Base-by-base conservation (phyloP, 2,113 vertebrate species). In the Coracopsis vasa region DNA sequence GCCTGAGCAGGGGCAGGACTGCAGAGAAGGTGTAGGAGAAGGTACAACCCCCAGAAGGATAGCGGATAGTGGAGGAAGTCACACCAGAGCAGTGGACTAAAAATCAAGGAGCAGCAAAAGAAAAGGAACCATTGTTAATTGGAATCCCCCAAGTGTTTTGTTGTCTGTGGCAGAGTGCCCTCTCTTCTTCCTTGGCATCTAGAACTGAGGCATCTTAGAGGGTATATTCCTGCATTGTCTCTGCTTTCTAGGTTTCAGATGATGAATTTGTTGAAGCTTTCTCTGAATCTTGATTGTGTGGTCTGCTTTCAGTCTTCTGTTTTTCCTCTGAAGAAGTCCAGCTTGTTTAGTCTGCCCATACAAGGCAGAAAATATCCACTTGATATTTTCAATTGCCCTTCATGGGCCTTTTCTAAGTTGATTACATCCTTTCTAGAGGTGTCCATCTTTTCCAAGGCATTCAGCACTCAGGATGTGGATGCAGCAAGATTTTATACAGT, bases 161-260 rank as follows among this genome's bases (percentile, higher is more conserved):
- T 42, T 19, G 23, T 2, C 17, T 0, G 0, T 56, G 35, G 18
- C 4, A 29, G 17, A 29, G 35, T 48, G 31, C 8, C n/a, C 11
- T 51, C n/a, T 6, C 3, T 81, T 27, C 29, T 60, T 88, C 7
- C 11, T 87, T 28, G 58, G 19, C n/a, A 45, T 67, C 37, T 51
- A 45, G 35, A 71, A 47, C 56, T 24, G 11, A 88, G 23, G 6
- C 13, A 10, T 58, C 31, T 45, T 67, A 7, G 47, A 11, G n/a
- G 6, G 2, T 50, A n/a, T 5, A 25, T 1, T 11, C 65, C 31
- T 70, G 7, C 15, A 25, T 7, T 71, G 2, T 29, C 7, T 85
- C n/a, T 82, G 16, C 53, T 35, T 83, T 80, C 18, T 44, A 23
- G 8, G 6, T 74, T 73, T 69, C n/a, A 74, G 27, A n/a, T 37